These are phyloP conservation scores for Gisinianus flammeolus DNA, from an alignment of 2,888 invertebrate species.

Conservation along the genomic window DNA sequence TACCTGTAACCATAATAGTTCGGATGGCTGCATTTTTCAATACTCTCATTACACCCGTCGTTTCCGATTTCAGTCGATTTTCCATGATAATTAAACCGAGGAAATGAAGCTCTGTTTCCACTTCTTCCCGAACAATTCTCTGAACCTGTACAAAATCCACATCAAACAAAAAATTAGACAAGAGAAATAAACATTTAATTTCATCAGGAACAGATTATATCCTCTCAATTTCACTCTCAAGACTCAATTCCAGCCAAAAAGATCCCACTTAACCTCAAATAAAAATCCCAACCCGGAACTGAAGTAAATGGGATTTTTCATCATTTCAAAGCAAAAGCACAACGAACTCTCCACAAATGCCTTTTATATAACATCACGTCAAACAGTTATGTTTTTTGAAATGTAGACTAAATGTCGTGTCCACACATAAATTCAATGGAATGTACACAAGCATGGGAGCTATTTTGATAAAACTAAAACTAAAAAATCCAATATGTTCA, in stretches of 20 bases:
- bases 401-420: too few relatives aligned
- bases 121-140: conserved; percentile 75
- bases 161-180: neutral
- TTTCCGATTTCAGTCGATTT: conserved; percentile 89
- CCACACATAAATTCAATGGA: too few relatives aligned
- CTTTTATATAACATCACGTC: too few relatives aligned
- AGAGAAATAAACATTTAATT: neutral
- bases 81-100: conserved; percentile 92
- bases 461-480: too few relatives aligned
- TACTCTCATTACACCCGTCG: conserved; percentile 78
- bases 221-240: neutral
- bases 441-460: too few relatives aligned
- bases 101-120: conserved; percentile 81
- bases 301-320: too few relatives aligned
- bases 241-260: neutral
- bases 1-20: conserved; percentile 96
- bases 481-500: too few relatives aligned
- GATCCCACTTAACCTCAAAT: neutral
- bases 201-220: neutral
- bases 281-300: neutral
- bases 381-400: too few relatives aligned
- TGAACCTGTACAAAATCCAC: conserved; percentile 70
- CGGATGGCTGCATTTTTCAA: conserved; percentile 85
- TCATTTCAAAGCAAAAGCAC: too few relatives aligned
- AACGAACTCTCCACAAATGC: too few relatives aligned